Evolutionary conservation across 2,888 invertebrate genomes (phyloP).

Genomic region (Dasysyrphus albostriatus): DNA sequence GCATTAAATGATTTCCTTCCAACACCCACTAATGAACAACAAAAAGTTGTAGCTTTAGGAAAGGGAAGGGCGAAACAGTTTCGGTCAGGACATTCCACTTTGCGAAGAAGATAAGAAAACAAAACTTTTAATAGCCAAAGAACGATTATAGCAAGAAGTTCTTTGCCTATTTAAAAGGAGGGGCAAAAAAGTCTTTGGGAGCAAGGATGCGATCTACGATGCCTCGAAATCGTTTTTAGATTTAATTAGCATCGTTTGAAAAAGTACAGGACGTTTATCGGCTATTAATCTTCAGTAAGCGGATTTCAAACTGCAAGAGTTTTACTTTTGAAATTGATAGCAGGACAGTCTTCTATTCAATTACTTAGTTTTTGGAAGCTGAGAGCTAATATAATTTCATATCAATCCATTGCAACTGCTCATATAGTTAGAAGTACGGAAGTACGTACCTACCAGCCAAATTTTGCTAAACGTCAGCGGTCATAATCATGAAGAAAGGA

Average conservation of each 20-base stretch:
- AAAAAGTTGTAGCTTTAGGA: conserved; percentile 31
- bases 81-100: conserved; percentile 63
- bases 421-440: not conserved
- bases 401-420: conserved; percentile 21
- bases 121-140: conserved; percentile 71
- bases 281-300: conserved; percentile 23
- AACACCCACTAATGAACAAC: conserved; percentile 43
- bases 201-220: conserved; percentile 15
- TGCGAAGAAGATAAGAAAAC: conserved; percentile 65
- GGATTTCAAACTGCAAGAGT: conserved; percentile 21
- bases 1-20: conserved; percentile 75
- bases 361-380: conserved; percentile 20
- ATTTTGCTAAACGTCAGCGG: not conserved
- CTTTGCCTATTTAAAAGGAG: conserved; percentile 12
- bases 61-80: conserved; percentile 41
- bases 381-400: conserved; percentile 51
- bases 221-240: conserved; percentile 51
- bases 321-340: conserved; percentile 12
- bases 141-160: conserved; percentile 60
- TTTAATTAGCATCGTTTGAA: conserved; percentile 53
- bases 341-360: conserved; percentile 28
- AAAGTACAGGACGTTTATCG: conserved; percentile 41
- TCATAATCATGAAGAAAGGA: not conserved
- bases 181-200: not conserved
- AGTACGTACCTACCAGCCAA: too few species aligned